Conservation (phyloP, 2,888 invertebrate species). For the Zaprionus bogoriensis region DNA sequence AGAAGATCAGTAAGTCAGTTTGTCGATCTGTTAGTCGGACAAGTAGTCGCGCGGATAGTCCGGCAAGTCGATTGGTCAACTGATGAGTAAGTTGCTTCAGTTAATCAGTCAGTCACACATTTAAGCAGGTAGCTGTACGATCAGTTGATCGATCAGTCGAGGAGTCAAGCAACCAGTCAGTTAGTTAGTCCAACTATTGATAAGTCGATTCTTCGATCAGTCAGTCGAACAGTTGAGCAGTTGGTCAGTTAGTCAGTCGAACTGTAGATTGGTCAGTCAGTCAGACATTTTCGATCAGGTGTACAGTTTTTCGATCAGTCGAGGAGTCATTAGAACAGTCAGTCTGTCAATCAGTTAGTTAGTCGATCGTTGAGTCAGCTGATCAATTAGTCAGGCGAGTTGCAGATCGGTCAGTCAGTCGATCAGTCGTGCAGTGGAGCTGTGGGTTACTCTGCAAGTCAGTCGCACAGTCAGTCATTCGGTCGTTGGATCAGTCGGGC, state of each 20-base stretch:
- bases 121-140: too few relatives aligned
- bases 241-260: neutral
- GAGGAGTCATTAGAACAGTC: neutral
- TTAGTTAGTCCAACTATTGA: neutral
- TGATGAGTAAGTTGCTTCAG: too few relatives aligned
- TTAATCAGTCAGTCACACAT: too few relatives aligned
- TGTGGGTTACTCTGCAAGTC: neutral
- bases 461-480: neutral
- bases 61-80: too few relatives aligned
- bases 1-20: too few relatives aligned
- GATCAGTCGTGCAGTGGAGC: neutral
- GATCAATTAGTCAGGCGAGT: neutral
- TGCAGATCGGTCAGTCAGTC: neutral
- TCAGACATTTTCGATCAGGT: too few relatives aligned
- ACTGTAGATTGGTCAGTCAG: neutral
- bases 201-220: neutral
- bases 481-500: conserved; percentile 3
- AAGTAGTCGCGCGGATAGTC: too few relatives aligned
- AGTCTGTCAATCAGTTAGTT: neutral
- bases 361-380: neutral
- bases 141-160: conserved; percentile 4
- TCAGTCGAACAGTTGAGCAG: neutral
- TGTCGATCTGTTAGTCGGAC: too few relatives aligned
- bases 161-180: neutral
- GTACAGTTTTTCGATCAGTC: too few relatives aligned